Percentiles rank a stretch among this genome's conserved stretches.
Conservation (phyloP, 1,140 invertebrate species). For the Triops cancriformis region DNA sequence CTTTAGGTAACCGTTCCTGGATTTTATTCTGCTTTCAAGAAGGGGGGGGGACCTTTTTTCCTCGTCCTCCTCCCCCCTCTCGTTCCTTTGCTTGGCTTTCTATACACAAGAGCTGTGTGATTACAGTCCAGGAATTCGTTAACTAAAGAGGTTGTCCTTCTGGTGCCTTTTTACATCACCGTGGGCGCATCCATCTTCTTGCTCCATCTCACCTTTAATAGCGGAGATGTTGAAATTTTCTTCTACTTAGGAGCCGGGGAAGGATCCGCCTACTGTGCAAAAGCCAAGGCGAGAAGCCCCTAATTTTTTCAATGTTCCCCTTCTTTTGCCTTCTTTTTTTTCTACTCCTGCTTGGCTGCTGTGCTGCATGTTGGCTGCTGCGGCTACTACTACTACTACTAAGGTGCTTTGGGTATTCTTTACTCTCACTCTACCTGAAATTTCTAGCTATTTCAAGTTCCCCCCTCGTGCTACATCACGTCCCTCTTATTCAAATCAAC, state of each 20-base stretch:
- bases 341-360: not conserved
- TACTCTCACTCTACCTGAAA: conserved; percentile 2
- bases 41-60: not conserved
- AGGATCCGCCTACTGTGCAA: not conserved
- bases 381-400: not conserved
- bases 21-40: not conserved
- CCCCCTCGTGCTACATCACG: conserved; percentile 7
- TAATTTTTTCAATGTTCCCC: not conserved
- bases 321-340: not conserved
- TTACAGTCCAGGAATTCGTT: not conserved
- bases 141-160: not conserved
- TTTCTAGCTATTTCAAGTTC: not conserved
- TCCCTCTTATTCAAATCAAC: conserved; percentile 10
- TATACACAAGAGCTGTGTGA: not conserved
- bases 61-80: not conserved
- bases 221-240: not conserved
- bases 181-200: not conserved
- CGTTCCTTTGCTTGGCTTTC: not conserved
- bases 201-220: not conserved
- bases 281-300: not conserved
- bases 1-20: not conserved
- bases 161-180: not conserved
- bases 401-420: not conserved
- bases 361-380: not conserved
- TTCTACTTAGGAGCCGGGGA: not conserved